phyloP scores from a whole-genome alignment of 2,113 vertebrate genomes.

The Macquaria australasica region DNA sequence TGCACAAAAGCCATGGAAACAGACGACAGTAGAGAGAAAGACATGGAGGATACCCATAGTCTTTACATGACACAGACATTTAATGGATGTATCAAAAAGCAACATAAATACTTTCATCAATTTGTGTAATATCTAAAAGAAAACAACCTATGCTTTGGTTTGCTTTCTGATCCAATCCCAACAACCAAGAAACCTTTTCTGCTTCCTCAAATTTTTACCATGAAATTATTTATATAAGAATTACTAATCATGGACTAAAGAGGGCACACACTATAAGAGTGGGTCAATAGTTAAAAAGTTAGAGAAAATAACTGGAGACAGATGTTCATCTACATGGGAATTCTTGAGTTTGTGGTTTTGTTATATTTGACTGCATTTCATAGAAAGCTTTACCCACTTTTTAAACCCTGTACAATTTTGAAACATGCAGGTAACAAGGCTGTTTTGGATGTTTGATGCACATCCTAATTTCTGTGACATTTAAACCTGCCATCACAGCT shows the following conservation, averaged over 20 bases:
- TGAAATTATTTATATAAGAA: neutral
- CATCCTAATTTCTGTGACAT: neutral
- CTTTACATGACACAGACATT: neutral
- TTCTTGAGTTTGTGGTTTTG: neutral
- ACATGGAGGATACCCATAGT: neutral
- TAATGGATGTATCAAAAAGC: neutral
- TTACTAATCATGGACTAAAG: neutral
- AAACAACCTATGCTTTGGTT: neutral
- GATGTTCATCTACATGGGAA: neutral
- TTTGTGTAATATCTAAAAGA: neutral
- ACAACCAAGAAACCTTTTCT: neutral
- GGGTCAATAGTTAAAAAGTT: neutral
- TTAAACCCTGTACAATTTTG: neutral
- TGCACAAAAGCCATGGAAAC: slow-evolving; percentile 28
- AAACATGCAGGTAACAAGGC: neutral
- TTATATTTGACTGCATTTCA: neutral
- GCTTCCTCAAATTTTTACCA: too few relatives aligned
- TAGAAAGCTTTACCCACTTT: neutral
- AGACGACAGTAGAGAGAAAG: neutral
- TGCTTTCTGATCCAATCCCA: neutral
- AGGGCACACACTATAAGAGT: neutral
- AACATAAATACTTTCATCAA: neutral
- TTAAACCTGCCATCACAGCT: neutral
- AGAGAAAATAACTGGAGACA: neutral
- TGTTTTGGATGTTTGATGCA: neutral